These are phyloP conservation scores for Sphenopsis melanotis DNA, from an alignment of 2,797 vertebrate species.

Conservation along the genomic window DNA sequence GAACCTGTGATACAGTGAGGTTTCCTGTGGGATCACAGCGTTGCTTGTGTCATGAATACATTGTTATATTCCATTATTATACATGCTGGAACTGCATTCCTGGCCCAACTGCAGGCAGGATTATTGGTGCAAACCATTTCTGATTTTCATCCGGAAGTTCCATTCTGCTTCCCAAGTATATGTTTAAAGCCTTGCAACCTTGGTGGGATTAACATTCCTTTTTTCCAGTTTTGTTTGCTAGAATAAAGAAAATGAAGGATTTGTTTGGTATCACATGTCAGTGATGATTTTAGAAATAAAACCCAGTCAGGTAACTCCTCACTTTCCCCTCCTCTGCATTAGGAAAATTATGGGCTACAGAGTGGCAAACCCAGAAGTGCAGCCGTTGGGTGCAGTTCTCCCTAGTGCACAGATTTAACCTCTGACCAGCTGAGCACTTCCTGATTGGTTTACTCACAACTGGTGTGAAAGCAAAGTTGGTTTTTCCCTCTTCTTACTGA, in stretches of 20 bases:
- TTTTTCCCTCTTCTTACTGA: neutral
- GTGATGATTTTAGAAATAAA: neutral
- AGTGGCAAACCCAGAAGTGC: neutral
- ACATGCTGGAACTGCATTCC: neutral
- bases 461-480: neutral
- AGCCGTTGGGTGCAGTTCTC: accelerated
- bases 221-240: neutral
- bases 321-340: neutral
- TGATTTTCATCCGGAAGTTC: neutral
- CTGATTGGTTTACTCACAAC: neutral
- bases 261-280: neutral
- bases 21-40: neutral
- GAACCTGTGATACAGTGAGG: neutral
- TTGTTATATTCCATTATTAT: neutral
- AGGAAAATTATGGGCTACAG: accelerated
- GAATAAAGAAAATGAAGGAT: neutral
- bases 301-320: neutral
- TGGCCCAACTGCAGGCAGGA: accelerated
- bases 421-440: neutral
- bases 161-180: neutral
- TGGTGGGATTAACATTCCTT: neutral
- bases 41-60: too few species aligned
- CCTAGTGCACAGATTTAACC: neutral
- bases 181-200: neutral
- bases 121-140: neutral